Conservation (phyloP, 2,888 invertebrate genomes). For the Drosophila kanekoi region DNA sequence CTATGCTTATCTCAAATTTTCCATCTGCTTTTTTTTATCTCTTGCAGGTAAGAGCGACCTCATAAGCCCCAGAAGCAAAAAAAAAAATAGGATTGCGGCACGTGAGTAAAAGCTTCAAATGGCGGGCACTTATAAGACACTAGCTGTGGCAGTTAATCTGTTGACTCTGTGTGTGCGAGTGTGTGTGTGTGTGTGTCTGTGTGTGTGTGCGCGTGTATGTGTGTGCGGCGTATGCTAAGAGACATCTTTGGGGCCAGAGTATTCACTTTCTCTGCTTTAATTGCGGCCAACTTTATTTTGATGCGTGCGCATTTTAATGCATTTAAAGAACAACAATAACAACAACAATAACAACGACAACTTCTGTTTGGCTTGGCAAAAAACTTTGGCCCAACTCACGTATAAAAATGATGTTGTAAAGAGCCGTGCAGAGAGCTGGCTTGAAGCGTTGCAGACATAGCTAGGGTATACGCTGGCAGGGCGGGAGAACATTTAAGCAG, state of each 20-base stretch:
- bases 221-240: constrained; percentile 43
- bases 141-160: constrained; percentile 23
- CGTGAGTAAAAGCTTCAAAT: constrained; percentile 75
- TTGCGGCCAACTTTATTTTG: constrained; percentile 73
- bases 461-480: too few relatives aligned
- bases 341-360: constrained; percentile 21
- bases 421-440: constrained; percentile 11
- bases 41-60: constrained; percentile 68
- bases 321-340: constrained; percentile 49
- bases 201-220: constrained; percentile 3
- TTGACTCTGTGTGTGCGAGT: constrained; percentile 2
- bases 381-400: constrained; percentile 55
- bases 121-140: constrained; percentile 27
- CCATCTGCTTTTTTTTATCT: constrained; percentile 43
- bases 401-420: constrained; percentile 53
- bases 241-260: constrained; percentile 33
- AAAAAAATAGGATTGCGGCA: constrained; percentile 61
- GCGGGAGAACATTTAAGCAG: constrained; percentile 73
- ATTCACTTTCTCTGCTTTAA: constrained; percentile 73
- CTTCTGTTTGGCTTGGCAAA: constrained; percentile 30
- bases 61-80: constrained; percentile 54
- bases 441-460: background rate
- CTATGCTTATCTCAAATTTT: constrained; percentile 59
- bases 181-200: constrained; percentile 2
- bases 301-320: constrained; percentile 73